phyloP scores from a whole-genome alignment of 2,797 vertebrate genomes.

The Centroberyx gerrardi region DNA sequence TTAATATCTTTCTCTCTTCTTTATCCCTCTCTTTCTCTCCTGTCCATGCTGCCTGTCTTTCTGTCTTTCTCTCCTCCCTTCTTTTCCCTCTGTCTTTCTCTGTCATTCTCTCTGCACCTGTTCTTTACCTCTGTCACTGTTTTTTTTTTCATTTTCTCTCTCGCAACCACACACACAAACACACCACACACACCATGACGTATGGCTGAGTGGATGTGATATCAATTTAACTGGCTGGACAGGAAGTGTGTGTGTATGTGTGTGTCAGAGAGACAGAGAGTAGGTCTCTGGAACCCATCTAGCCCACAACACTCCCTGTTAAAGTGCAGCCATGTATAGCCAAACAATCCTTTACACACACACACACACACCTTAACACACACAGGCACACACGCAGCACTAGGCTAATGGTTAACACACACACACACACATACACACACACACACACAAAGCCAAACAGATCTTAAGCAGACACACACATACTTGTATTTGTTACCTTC shows the following conservation, averaged over 20 bases:
- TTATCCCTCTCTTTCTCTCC: constrained; percentile 1
- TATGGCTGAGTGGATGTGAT: constrained; percentile 35
- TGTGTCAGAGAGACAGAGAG: not conserved
- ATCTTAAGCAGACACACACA: not conserved
- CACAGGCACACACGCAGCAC: not conserved
- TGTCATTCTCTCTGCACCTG: constrained; percentile 12
- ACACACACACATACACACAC: constrained; percentile 5
- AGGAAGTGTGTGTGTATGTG: constrained; percentile 5
- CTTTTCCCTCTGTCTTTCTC: not conserved
- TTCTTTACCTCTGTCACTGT: not conserved
- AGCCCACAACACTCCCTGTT: constrained; percentile 16
- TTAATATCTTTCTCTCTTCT: constrained; percentile 7
- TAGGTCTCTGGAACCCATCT: constrained; percentile 36
- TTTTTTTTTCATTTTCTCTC: constrained; percentile 27
- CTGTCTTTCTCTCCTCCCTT: not conserved
- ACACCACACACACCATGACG: not conserved
- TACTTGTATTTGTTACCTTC: no score
- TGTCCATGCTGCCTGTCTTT: constrained; percentile 13
- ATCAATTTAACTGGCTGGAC: constrained; percentile 37
- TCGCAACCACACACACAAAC: not conserved
- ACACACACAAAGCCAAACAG: not conserved
- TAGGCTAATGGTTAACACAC: not conserved
- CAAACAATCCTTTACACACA: constrained; percentile 11
- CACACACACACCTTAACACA: not conserved
- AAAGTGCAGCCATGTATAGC: constrained; percentile 36